phyloP scores from a whole-genome alignment of 1,140 invertebrate species.

The Chrysoperla carnea region DNA sequence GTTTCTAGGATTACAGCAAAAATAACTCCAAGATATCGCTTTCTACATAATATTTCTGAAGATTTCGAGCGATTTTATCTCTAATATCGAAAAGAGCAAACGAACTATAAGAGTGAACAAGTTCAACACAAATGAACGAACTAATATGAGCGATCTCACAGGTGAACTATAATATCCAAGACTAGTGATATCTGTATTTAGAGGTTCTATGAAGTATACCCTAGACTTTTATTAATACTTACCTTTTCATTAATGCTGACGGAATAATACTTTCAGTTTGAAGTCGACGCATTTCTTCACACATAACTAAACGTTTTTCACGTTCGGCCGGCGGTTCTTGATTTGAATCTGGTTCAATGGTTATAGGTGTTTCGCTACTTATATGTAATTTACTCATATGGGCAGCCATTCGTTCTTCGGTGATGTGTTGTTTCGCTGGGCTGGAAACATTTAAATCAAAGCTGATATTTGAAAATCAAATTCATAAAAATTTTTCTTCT shows the following conservation, averaged over 20 bases:
- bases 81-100: too few species aligned
- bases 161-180: too few species aligned
- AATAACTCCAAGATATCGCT: too few species aligned
- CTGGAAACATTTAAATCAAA: conserved; percentile 14
- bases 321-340: conserved; percentile 12
- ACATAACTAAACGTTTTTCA: conserved; percentile 22
- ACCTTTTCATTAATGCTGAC: conserved; percentile 36
- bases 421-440: conserved; percentile 55
- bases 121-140: too few species aligned
- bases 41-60: too few species aligned
- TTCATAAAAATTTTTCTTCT: conserved; percentile 5
- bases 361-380: conserved; percentile 20
- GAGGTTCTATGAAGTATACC: too few species aligned
- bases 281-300: conserved; percentile 47
- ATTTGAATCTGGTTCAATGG: not conserved
- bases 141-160: too few species aligned
- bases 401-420: conserved; percentile 62
- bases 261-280: conserved; percentile 41
- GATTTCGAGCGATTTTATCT: too few species aligned
- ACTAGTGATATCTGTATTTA: too few species aligned
- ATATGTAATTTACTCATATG: conserved; percentile 56
- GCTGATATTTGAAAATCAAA: conserved; percentile 4
- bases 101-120: too few species aligned
- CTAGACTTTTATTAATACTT: conserved; percentile 14
- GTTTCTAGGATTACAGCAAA: too few species aligned